Conservation (phyloP, 2,888 invertebrate genomes). For the Altica lythri region DNA sequence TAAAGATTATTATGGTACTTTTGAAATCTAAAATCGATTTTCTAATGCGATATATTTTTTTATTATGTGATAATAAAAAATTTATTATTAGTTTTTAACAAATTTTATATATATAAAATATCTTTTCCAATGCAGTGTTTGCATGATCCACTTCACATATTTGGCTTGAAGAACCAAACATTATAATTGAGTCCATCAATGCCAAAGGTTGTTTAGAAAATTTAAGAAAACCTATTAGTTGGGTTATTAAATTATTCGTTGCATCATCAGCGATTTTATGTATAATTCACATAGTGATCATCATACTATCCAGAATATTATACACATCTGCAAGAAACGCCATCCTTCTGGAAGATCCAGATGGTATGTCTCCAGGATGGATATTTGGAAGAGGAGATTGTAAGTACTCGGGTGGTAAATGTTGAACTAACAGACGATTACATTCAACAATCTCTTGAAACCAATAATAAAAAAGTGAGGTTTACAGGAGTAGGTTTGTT, state of each 20-base stretch:
- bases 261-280: conserved; percentile 27
- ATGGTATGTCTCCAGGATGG: conserved; percentile 58
- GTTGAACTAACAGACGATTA: too few relatives aligned
- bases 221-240: conserved; percentile 47
- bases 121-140: conserved; percentile 65
- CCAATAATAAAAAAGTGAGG: too few relatives aligned
- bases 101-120: too few relatives aligned
- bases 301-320: conserved; percentile 61
- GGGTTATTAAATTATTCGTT: conserved; percentile 36
- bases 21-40: too few relatives aligned
- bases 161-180: conserved; percentile 51
- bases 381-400: conserved; percentile 56
- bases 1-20: too few relatives aligned
- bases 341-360: conserved; percentile 59
- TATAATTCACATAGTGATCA: conserved; percentile 53
- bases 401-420: conserved; percentile 50
- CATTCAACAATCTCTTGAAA: too few relatives aligned
- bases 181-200: conserved; percentile 52
- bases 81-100: too few relatives aligned
- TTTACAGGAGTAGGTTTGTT: too few relatives aligned
- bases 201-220: conserved; percentile 53
- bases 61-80: too few relatives aligned
- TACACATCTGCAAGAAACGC: conserved; percentile 63
- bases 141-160: conserved; percentile 65
- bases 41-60: too few relatives aligned